Evolutionary conservation across 2,113 vertebrate species (phyloP).

Genomic region (Laterallus jamaicensis): DNA sequence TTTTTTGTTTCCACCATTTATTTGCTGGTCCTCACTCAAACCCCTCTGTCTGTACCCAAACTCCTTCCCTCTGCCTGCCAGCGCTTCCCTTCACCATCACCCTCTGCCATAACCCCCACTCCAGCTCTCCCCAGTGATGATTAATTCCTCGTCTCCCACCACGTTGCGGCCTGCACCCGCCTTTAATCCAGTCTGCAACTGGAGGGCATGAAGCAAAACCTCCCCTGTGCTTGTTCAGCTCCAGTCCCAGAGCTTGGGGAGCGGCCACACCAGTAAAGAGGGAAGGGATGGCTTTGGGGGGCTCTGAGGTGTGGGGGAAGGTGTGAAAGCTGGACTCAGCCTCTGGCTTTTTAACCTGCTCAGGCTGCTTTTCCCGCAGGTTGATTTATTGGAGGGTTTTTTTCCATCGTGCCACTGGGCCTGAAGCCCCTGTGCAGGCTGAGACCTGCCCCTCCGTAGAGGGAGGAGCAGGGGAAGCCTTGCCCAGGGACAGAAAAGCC

Average conservation of each 20-base stretch:
- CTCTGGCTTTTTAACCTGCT: neutral
- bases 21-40: neutral
- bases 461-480: neutral
- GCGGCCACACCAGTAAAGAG: neutral
- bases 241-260: neutral
- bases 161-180: neutral
- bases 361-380: neutral
- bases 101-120: neutral
- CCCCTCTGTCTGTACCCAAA: no score
- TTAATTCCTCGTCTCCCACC: neutral
- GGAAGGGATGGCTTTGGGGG: neutral
- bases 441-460: accelerated
- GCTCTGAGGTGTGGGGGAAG: neutral
- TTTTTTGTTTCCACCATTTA: neutral
- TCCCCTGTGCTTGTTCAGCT: neutral
- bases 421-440: neutral
- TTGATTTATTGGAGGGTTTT: neutral
- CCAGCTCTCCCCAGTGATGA: neutral
- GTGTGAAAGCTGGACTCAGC: neutral
- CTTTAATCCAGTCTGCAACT: neutral
- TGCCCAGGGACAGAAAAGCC: neutral
- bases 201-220: neutral
- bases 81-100: neutral
- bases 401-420: neutral
- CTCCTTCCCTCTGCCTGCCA: neutral